Evolutionary conservation across 1,140 invertebrate species (phyloP), one percentile per base, ranked within the genome.

Genomic region (Drosophila lowei): DNA sequence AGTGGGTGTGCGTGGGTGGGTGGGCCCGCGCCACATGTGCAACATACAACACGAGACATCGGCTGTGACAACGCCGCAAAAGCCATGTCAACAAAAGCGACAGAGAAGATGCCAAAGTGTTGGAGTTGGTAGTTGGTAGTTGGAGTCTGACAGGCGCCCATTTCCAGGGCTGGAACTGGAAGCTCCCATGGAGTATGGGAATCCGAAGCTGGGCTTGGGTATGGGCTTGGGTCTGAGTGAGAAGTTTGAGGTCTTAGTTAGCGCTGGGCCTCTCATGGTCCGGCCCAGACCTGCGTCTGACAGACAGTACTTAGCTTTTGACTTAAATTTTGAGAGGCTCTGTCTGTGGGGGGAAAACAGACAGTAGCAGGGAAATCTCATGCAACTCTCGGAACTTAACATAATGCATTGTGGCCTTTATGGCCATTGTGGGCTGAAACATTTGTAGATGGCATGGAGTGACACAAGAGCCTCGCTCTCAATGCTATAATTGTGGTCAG

Each of bases 51-150:
- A 81, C 77, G 83, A 76, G 83, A 88, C 81, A 88, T 71, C 83
- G 62, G 83, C 81, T 86, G 81, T 67, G 62, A 88, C 81, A 86
- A 77, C 65, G 77, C 84, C 81, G 74, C 75, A 81, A 68, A 77
- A 81, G 83, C 78, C 75, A 52, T 86, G 81, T 86, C 81, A 86
- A 86, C 81, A 81, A 78, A 86, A 77, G 81, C 73, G 67, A 53
- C 61, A 68, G 41, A 62, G 66, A 65, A 79, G 70, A 72, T 58
- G 68, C 59, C 48, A 73, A 73, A 64, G 44, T 56, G 48, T 46
- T 16, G 50, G 50, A 76, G 54, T 48, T 66, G 71, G 62, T 55
- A 62, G 49, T 53, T 59, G 41, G 65, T 55, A 62, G 49, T 53
- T 59, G 41, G 65, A 62, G 64, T 67, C 68, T 67, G 80, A 74